These are phyloP conservation scores for Gopherus flavomarginatus DNA, from an alignment of 2,113 vertebrate genomes.

Conservation along the genomic window DNA sequence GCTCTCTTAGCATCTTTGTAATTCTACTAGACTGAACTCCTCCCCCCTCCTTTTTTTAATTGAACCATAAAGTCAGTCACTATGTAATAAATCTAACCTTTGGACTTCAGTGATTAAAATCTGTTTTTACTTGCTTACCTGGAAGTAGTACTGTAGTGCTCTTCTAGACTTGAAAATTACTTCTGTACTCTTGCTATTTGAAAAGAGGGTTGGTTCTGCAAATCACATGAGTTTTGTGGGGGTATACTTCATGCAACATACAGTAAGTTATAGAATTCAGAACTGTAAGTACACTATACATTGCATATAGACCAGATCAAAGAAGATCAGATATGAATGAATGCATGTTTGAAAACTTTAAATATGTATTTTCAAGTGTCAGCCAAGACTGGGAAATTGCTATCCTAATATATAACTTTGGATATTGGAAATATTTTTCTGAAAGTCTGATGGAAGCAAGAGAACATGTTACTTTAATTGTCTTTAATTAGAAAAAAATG, in stretches of 20 bases:
- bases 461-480: accelerated
- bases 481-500: neutral
- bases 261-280: neutral
- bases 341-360: neutral
- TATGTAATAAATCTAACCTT: neutral
- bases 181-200: neutral
- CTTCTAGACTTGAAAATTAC: neutral
- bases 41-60: neutral
- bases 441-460: neutral
- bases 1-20: neutral
- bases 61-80: neutral
- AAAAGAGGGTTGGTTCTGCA: neutral
- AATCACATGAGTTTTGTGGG: neutral
- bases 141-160: neutral
- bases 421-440: accelerated
- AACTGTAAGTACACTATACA: neutral
- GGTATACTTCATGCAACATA: neutral
- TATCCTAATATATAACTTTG: neutral
- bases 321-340: neutral
- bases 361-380: neutral
- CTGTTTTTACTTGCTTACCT: neutral
- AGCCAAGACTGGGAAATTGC: neutral
- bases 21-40: neutral
- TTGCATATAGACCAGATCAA: neutral
- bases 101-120: neutral